Evolutionary conservation across 2,888 invertebrate species (phyloP).

Genomic region (Seira ritae): DNA sequence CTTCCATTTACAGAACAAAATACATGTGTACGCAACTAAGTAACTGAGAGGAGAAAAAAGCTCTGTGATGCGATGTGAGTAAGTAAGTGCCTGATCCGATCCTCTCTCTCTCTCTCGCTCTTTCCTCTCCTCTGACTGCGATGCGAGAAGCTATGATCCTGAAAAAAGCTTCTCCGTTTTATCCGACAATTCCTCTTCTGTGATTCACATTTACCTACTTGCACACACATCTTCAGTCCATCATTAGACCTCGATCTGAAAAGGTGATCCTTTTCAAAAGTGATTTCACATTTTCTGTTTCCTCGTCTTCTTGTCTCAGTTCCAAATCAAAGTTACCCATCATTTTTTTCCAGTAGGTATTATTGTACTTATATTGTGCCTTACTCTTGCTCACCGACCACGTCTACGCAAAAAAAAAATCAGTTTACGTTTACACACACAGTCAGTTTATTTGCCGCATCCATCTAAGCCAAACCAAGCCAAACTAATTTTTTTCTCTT

Average conservation of each 20-base stretch:
- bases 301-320: constrained; percentile 7
- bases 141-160: neutral
- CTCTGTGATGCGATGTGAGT: too few relatives aligned
- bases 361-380: too few relatives aligned
- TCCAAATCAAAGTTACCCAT: neutral
- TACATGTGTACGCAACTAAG: neutral
- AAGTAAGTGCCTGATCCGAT: constrained; percentile 4
- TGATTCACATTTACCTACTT: constrained; percentile 10
- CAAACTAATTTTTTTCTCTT: too few relatives aligned
- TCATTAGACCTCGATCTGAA: constrained; percentile 70
- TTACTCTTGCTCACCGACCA: too few relatives aligned
- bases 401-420: too few relatives aligned
- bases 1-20: neutral
- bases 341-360: neutral
- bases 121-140: too few relatives aligned
- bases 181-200: too few relatives aligned
- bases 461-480: too few relatives aligned
- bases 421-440: too few relatives aligned
- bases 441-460: too few relatives aligned
- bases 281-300: constrained; percentile 17
- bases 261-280: constrained; percentile 61
- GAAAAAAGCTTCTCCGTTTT: constrained; percentile 18
- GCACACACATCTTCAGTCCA: constrained; percentile 66
- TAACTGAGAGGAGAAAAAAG: too few relatives aligned
- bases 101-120: constrained; percentile 16